These are phyloP conservation scores for Gymnarchus niloticus DNA, from an alignment of 2,113 vertebrate species.

Conservation along the genomic window DNA sequence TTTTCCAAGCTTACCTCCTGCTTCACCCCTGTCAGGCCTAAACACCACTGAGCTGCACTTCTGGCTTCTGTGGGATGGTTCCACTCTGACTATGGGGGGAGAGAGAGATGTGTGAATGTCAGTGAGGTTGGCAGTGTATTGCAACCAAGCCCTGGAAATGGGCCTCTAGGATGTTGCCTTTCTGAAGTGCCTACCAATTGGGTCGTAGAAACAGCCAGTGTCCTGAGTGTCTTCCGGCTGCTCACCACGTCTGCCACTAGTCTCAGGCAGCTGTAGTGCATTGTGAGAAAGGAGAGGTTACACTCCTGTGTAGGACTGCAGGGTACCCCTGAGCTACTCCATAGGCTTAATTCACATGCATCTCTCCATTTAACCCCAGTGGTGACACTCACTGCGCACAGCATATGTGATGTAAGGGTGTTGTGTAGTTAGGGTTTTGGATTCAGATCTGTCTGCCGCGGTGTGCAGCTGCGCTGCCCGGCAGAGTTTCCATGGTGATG, in stretches of 20 bases:
- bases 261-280: too few relatives aligned
- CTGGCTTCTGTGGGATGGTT: neutral
- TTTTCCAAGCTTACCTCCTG: neutral
- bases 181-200: too few relatives aligned
- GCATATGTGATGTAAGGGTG: too few relatives aligned
- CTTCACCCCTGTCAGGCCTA: neutral
- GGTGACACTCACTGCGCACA: too few relatives aligned
- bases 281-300: neutral
- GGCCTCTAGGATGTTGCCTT: neutral
- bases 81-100: neutral
- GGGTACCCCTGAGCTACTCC: neutral
- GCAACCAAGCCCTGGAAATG: neutral
- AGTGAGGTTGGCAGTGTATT: neutral
- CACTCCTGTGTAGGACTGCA: neutral
- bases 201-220: too few relatives aligned
- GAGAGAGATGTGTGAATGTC: neutral
- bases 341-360: neutral
- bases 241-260: too few relatives aligned
- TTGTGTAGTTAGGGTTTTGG: too few relatives aligned
- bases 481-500: slow-evolving; percentile 42
- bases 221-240: too few relatives aligned
- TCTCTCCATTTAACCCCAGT: too few relatives aligned
- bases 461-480: neutral
- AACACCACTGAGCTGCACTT: neutral
- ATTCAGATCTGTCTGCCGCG: too few relatives aligned